phyloP scores from a whole-genome alignment of 2,888 invertebrate genomes.

The Timandra comae region DNA sequence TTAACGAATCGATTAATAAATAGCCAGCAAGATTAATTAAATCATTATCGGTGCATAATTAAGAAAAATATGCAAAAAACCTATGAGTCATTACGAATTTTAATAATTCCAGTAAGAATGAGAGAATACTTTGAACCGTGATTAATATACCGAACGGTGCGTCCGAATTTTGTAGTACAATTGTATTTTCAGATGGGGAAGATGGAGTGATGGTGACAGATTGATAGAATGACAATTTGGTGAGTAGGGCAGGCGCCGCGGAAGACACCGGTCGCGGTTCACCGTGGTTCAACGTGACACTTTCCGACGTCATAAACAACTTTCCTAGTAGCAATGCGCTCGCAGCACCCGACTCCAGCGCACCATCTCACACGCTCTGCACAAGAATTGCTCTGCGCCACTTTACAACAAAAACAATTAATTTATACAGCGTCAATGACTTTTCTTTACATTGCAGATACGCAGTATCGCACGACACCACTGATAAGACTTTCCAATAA shows the following conservation, averaged over 20 bases:
- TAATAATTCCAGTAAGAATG: too few relatives aligned
- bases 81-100: constrained; percentile 34
- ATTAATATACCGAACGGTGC: constrained; percentile 45
- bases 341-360: constrained; percentile 38
- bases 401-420: constrained; percentile 60
- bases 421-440: constrained; percentile 46
- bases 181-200: constrained; percentile 50
- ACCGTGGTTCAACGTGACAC: constrained; percentile 76
- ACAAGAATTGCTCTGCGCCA: constrained; percentile 52
- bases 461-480: constrained; percentile 15
- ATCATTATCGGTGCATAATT: constrained; percentile 6
- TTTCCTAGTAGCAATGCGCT: constrained; percentile 75
- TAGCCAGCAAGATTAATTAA: constrained; percentile 1
- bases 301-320: constrained; percentile 74
- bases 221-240: constrained; percentile 73
- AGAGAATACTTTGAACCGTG: too few relatives aligned
- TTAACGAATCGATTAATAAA: too few relatives aligned
- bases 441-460: constrained; percentile 45
- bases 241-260: constrained; percentile 70
- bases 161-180: constrained; percentile 37
- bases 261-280: constrained; percentile 69
- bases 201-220: constrained; percentile 67
- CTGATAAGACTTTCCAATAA: constrained; percentile 28
- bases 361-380: constrained; percentile 44
- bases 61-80: constrained; percentile 11